phyloP scores from a whole-genome alignment of 2,797 vertebrate species.

The Microcaecilia unicolor region DNA sequence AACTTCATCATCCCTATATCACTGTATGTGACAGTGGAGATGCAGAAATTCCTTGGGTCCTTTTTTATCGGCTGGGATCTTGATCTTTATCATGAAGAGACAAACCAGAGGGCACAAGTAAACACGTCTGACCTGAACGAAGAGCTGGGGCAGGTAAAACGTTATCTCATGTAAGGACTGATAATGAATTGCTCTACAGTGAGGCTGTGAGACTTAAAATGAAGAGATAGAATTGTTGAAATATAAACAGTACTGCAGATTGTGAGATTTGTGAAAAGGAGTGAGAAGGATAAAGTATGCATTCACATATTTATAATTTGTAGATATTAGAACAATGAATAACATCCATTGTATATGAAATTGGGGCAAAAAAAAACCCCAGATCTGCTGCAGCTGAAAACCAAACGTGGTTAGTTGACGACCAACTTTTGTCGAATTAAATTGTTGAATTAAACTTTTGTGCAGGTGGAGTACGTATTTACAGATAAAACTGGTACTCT shows the following conservation, averaged over 20 bases:
- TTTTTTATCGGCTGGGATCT: slow-evolving; percentile 97
- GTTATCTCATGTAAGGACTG: no score
- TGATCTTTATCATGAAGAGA: slow-evolving; percentile 92
- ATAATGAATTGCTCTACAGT: no score
- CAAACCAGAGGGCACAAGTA: slow-evolving; percentile 89
- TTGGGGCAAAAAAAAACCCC: no score
- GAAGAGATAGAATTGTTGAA: no score
- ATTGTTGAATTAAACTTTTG: slow-evolving; percentile 16
- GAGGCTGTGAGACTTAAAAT: no score
- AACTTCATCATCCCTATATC: slow-evolving; percentile 99
- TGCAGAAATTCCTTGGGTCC: slow-evolving; percentile 97
- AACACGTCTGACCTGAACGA: slow-evolving; percentile 98
- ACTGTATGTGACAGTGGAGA: slow-evolving; percentile 95
- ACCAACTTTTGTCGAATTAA: neutral
- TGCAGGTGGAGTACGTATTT: slow-evolving; percentile 91
- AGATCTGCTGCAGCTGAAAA: neutral
- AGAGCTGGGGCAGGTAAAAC: slow-evolving; percentile 86
- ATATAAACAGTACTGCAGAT: no score
- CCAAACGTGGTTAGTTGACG: neutral
- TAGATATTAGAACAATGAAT: no score
- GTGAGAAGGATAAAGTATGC: no score
- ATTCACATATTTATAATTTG: no score
- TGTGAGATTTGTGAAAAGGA: no score
- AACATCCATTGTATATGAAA: no score
- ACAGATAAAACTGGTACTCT: slow-evolving; percentile 95